Percentiles rank a stretch among this genome's conserved stretches.
Conservation (phyloP, 2,888 invertebrate species). For the Melanophora roralis region DNA sequence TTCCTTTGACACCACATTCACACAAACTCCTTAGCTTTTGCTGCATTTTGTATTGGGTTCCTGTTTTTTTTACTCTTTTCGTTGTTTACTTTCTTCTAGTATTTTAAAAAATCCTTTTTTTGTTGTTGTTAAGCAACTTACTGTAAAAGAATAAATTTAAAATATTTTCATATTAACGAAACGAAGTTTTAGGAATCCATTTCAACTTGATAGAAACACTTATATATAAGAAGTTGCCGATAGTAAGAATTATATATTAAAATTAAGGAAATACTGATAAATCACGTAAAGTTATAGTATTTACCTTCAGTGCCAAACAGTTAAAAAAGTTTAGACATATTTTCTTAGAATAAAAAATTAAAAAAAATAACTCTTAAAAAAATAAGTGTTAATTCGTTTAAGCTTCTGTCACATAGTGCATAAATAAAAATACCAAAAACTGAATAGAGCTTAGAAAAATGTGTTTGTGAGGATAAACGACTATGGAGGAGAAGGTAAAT, state of each 20-base stretch:
- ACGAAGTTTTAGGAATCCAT: too few species aligned
- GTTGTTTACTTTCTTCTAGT: not conserved
- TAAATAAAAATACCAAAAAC: not conserved
- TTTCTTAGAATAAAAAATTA: too few species aligned
- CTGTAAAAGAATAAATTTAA: too few species aligned
- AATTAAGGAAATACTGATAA: too few species aligned
- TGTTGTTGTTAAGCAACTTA: not conserved
- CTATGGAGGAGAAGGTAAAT: not conserved
- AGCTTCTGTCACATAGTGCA: not conserved
- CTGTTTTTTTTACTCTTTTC: not conserved
- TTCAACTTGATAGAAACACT: too few species aligned
- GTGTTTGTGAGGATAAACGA: not conserved
- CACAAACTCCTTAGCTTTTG: not conserved
- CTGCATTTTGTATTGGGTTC: not conserved
- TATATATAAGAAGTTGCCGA: too few species aligned
- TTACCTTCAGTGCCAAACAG: too few species aligned
- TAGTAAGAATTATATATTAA: too few species aligned
- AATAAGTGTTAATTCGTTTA: not conserved
- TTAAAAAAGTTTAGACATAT: too few species aligned
- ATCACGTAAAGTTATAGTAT: too few species aligned
- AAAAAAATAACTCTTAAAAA: too few species aligned
- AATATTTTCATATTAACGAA: too few species aligned
- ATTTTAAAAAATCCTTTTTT: not conserved
- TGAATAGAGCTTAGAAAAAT: not conserved
- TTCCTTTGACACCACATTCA: conserved; percentile 46